Conservation (phyloP, 23 tunicate species). For the Clavelina lepadiformis region DNA sequence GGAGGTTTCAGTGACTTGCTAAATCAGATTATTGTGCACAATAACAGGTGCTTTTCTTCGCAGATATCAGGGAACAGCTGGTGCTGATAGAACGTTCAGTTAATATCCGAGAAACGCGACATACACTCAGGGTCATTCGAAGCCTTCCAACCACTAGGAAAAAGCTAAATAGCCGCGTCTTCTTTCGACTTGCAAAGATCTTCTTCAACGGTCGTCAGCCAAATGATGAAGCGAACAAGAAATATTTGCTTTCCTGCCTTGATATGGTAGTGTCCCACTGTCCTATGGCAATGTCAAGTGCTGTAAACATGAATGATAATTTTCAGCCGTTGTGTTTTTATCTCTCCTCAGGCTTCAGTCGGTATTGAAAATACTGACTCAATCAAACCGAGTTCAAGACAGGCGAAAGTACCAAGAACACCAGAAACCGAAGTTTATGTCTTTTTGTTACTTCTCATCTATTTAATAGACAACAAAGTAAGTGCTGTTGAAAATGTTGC, state of each 20-base stretch:
- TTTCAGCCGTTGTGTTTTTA: neutral
- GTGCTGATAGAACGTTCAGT: constrained; percentile 64
- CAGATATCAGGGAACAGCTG: constrained; percentile 67
- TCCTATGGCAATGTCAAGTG: no score
- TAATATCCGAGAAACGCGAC: constrained; percentile 50
- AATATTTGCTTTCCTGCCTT: constrained; percentile 40
- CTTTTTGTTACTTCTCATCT: constrained; percentile 62
- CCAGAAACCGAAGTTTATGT: constrained; percentile 90
- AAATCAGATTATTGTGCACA: neutral
- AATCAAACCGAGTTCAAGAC: constrained; percentile 55
- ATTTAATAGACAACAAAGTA: constrained; percentile 67
- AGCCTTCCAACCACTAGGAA: constrained; percentile 62
- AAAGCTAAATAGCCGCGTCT: constrained; percentile 30
- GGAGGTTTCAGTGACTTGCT: no score
- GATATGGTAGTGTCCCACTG: constrained; percentile 40
- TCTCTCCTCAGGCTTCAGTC: neutral
- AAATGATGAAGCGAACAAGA: constrained; percentile 41
- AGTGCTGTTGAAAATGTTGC: neutral
- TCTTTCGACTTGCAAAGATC: constrained; percentile 27
- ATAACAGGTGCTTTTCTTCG: neutral
- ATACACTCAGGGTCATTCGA: constrained; percentile 58
- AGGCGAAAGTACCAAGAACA: constrained; percentile 55
- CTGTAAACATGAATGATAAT: no score
- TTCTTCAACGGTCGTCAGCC: constrained; percentile 73
- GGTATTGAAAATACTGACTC: neutral